A percentile compares a stretch with the other conserved stretches of the same genome.
These are phyloP conservation scores for Poeciliopsis turrubarensis DNA, from an alignment of 2,113 vertebrate species.

Conservation along the genomic window DNA sequence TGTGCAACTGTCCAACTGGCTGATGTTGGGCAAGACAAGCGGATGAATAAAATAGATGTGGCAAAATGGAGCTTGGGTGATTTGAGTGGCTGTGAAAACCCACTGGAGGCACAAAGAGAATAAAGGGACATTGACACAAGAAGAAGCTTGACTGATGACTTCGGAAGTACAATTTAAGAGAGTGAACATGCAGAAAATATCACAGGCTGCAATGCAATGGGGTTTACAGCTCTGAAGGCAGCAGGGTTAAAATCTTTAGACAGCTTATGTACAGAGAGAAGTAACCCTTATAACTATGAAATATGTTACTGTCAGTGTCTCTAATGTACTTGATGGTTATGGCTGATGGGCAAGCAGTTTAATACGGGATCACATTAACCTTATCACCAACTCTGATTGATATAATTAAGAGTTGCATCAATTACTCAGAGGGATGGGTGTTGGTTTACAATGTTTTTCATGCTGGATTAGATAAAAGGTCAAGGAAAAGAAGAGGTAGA, in stretches of 20 bases:
- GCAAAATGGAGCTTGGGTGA: constrained; percentile 63
- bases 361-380: constrained; percentile 43
- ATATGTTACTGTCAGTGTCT: constrained; percentile 6
- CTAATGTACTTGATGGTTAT: constrained; percentile 36
- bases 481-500: constrained; percentile 40
- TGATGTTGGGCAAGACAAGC: constrained; percentile 49
- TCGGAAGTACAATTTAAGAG: constrained; percentile 13
- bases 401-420: constrained; percentile 61
- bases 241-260: not conserved
- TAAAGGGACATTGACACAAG: constrained; percentile 7
- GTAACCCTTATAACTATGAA: not conserved
- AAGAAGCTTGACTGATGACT: constrained; percentile 19
- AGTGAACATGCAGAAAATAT: constrained; percentile 5
- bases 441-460: constrained; percentile 44
- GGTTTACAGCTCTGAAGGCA: not conserved
- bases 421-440: constrained; percentile 49
- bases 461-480: constrained; percentile 74
- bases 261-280: not conserved
- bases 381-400: constrained; percentile 54
- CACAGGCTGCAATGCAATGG: not conserved
- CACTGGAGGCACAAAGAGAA: constrained; percentile 26
- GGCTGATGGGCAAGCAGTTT: constrained; percentile 49
- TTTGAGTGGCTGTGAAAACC: constrained; percentile 64
- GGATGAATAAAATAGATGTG: constrained; percentile 62
- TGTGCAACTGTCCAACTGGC: constrained; percentile 56